phyloP scores from a whole-genome alignment of 2,888 invertebrate genomes.

The Hemicrepidius hirtus region DNA sequence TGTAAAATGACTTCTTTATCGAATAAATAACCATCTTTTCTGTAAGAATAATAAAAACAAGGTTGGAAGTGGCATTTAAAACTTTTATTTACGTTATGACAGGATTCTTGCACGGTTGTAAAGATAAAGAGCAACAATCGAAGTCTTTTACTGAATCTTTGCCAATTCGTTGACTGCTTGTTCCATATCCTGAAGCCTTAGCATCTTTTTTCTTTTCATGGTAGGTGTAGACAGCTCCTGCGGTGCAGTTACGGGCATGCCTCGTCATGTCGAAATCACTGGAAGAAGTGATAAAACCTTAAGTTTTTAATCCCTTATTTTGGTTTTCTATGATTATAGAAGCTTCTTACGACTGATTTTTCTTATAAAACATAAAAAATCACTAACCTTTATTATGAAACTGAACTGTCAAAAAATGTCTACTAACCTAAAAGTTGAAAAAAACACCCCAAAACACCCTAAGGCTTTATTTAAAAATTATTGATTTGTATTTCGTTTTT shows the following conservation, averaged over 20 bases:
- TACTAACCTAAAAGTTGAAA: too few relatives aligned
- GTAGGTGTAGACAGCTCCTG: conserved; percentile 98
- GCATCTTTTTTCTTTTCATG: conserved; percentile 98
- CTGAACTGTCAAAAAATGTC: too few relatives aligned
- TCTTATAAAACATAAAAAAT: too few relatives aligned
- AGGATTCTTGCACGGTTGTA: conserved; percentile 97
- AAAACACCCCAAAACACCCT: too few relatives aligned
- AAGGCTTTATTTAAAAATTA: too few relatives aligned
- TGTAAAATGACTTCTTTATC: conserved; percentile 98
- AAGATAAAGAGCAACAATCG: conserved; percentile 96
- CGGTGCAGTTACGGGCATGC: conserved; percentile 98
- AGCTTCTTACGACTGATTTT: too few relatives aligned
- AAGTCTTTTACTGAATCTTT: conserved; percentile 97
- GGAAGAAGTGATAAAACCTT: too few relatives aligned
- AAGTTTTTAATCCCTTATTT: too few relatives aligned
- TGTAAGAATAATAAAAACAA: conserved; percentile 54
- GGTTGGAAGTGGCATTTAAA: neutral
- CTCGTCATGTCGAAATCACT: conserved; percentile 90
- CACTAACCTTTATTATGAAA: too few relatives aligned
- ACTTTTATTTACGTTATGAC: conserved; percentile 82
- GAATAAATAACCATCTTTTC: conserved; percentile 92
- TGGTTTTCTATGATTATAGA: too few relatives aligned
- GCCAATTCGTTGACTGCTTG: conserved; percentile 88
- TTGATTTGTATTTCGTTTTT: too few relatives aligned
- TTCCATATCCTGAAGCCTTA: conserved; percentile 94